Conservation (phyloP, 2,888 invertebrate genomes). For the Geophilus truncorum region DNA sequence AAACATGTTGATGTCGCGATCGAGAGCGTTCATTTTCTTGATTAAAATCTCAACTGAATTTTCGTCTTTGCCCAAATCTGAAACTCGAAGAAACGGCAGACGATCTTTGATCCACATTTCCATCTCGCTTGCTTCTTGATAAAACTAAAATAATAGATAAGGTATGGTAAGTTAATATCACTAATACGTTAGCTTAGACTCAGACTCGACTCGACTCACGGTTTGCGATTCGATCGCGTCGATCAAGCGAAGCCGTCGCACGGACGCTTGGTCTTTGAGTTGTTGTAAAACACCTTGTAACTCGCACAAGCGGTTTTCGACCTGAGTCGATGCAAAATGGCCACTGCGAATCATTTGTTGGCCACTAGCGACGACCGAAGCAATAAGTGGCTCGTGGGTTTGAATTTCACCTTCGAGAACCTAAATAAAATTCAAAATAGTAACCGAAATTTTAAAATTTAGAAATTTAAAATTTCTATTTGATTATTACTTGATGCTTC, state of each 20-base stretch:
- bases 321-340: conserved; percentile 74
- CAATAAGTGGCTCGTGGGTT: conserved; percentile 78
- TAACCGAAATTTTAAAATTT: neutral
- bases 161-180: neutral
- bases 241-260: conserved; percentile 65
- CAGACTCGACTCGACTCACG: too few relatives aligned
- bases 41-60: conserved; percentile 77
- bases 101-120: conserved; percentile 90
- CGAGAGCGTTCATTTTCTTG: conserved; percentile 75
- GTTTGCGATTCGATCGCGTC: conserved; percentile 79
- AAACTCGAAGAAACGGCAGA: conserved; percentile 64
- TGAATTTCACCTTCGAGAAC: conserved; percentile 82
- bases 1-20: conserved; percentile 76
- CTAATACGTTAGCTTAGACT: neutral
- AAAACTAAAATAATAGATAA: conserved; percentile 58
- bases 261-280: conserved; percentile 66
- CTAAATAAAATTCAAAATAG: conserved; percentile 40
- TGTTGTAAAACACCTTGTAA: conserved; percentile 65
- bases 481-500: conserved; percentile 77
- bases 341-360: conserved; percentile 72
- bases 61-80: conserved; percentile 87
- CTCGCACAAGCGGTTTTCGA: conserved; percentile 63
- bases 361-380: conserved; percentile 66
- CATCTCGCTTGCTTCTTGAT: conserved; percentile 82
- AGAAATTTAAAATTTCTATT: neutral